Base-by-base conservation (phyloP, 2,888 invertebrate species). In the Kryphioiulus occultus region DNA sequence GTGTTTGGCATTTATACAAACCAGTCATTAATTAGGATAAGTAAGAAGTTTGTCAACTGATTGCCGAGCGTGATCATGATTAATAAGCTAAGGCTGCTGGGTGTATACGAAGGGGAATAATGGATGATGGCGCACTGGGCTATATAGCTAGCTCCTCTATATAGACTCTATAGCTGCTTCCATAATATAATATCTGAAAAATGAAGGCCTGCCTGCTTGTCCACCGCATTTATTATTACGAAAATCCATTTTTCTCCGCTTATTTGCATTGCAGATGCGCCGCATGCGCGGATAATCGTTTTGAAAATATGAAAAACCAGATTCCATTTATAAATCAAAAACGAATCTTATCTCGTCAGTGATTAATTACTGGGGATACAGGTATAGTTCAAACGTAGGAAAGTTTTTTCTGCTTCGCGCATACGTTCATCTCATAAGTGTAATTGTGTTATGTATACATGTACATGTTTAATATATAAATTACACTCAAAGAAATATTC, bases 1-100 rank as follows among this genome's bases (percentile, higher is more conserved):
- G 78, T 78, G 78, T 78, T 78, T 78, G 78, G 78, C 78, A 78
- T 78, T 78, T 78, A 12, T 78, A 78, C 78, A 78, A 78, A 78
- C 78, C 78, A 78, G 78, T 78, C 78, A 78, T 78, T 78, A 78
- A 78, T 78, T 78, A 78, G 78, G 78, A 78, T 78, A 78, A 78
- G 78, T 78, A 78, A 78, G 78, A 78, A 78, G 78, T 78, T 78
- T 78, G 78, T 78, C 78, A 78, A 78, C 78, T 78, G 78, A 78
- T 78, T 78, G 78, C 78, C 30, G 15, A n/a, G 78, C 30, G 78
- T 78, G 78, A 78, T 78, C 78, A 78, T 78, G 78, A 78, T 78
- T 78, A 78, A 78, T 78, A 32, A 78, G 4, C 78, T 30, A 78
- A 78, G 30, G 78, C 78, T 78, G 78, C 15, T 78, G 78, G 78